A percentile compares a stretch with the other conserved stretches of the same genome.
Evolutionary conservation across 2,888 invertebrate species (phyloP).

Genomic region (Caenorhabditis sp.): DNA sequence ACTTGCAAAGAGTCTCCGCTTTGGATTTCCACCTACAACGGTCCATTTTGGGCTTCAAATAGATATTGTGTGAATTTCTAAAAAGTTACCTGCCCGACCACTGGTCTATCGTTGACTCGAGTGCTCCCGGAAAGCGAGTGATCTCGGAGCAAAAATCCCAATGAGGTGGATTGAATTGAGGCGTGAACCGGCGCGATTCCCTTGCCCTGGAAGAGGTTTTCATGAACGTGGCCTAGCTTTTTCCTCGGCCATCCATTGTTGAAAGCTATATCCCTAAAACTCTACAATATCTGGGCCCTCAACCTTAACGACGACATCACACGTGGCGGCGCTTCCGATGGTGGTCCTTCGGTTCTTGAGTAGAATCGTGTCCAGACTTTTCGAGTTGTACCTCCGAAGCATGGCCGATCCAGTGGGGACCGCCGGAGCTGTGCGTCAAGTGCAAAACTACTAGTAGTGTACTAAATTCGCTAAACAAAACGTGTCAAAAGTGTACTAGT

Average conservation of each 20-base stretch:
- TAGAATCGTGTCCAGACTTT: slow-evolving; percentile 57
- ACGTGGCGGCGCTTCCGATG: slow-evolving; percentile 59
- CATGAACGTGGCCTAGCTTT: not conserved
- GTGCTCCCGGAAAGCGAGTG: slow-evolving; percentile 64
- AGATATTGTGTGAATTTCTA: not conserved
- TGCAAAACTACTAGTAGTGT: not conserved
- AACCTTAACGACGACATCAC: slow-evolving; percentile 67
- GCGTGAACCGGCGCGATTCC: slow-evolving; percentile 69
- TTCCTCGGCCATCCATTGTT: too few relatives aligned
- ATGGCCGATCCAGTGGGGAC: slow-evolving; percentile 12
- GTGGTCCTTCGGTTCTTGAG: slow-evolving; percentile 51
- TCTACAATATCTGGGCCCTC: not conserved
- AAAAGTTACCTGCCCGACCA: slow-evolving; percentile 61
- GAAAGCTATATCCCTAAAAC: too few relatives aligned
- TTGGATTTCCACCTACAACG: slow-evolving; percentile 29
- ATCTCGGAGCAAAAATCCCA: slow-evolving; percentile 70
- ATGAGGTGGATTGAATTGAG: slow-evolving; percentile 68
- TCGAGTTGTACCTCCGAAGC: slow-evolving; percentile 65
- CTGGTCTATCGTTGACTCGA: slow-evolving; percentile 56
- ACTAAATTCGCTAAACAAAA: too few relatives aligned
- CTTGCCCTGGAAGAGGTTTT: slow-evolving; percentile 40
- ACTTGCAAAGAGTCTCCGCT: slow-evolving; percentile 59
- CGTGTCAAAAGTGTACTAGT: not conserved
- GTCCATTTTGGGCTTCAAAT: too few relatives aligned
- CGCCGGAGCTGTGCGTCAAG: not conserved